Evolutionary conservation across 1,140 invertebrate genomes (phyloP).

Genomic region (Elymnias hypermnestra): DNA sequence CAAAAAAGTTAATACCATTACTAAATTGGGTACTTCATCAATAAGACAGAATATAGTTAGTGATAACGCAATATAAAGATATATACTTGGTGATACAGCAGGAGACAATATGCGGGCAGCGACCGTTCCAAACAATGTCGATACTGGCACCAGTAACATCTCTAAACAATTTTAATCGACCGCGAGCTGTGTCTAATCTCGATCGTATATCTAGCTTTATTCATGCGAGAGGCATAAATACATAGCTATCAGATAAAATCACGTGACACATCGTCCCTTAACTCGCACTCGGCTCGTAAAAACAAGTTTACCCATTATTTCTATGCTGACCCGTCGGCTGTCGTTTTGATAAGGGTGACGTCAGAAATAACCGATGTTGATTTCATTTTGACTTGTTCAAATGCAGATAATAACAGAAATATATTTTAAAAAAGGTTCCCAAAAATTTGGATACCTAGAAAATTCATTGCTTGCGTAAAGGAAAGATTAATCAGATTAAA

Average conservation of each 20-base stretch:
- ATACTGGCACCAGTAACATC: slow-evolving; percentile 6
- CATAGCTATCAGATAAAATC: slow-evolving; percentile 46
- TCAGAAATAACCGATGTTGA: slow-evolving; percentile 67
- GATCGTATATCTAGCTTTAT: slow-evolving; percentile 39
- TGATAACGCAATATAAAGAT: too few species aligned
- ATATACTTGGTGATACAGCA: too few species aligned
- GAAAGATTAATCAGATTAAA: too few species aligned
- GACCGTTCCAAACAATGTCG: neutral
- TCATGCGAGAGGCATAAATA: slow-evolving; percentile 42
- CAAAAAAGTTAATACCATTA: too few species aligned
- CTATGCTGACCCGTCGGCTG: slow-evolving; percentile 54
- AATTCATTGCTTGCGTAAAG: too few species aligned
- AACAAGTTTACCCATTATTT: slow-evolving; percentile 72
- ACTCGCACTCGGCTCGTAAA: slow-evolving; percentile 41
- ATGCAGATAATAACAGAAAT: slow-evolving; percentile 54
- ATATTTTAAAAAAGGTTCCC: too few species aligned
- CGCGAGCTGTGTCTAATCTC: slow-evolving; percentile 25
- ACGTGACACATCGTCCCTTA: slow-evolving; percentile 39
- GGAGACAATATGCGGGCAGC: too few species aligned
- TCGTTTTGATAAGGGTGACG: slow-evolving; percentile 66
- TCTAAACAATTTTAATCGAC: slow-evolving; percentile 23
- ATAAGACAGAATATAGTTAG: too few species aligned
- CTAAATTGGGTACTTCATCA: too few species aligned
- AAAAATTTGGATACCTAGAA: too few species aligned
- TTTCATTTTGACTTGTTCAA: slow-evolving; percentile 67